phyloP scores from a whole-genome alignment of 1,140 invertebrate genomes.

The Conus betulinus region DNA sequence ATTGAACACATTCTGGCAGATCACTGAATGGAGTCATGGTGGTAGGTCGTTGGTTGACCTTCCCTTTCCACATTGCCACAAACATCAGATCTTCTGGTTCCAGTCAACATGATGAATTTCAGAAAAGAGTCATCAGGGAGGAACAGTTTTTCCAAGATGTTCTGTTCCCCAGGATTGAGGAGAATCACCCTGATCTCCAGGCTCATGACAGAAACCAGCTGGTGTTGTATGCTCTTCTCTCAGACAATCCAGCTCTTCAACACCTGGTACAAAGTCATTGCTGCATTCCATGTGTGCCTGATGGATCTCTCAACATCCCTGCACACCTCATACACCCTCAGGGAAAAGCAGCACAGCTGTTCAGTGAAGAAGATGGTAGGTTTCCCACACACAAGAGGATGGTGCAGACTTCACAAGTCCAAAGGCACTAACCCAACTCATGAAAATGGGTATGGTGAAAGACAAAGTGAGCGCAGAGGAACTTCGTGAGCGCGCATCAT shows the following conservation, averaged over 20 bases:
- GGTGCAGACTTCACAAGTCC: not conserved
- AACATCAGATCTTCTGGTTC: not conserved
- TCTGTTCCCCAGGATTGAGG: not conserved
- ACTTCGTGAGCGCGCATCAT: constrained; percentile 34
- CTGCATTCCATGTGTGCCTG: constrained; percentile 26
- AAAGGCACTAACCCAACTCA: constrained; percentile 11
- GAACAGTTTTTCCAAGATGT: not conserved
- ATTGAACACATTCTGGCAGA: not conserved
- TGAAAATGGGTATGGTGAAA: constrained; percentile 47
- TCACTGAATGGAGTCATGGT: not conserved
- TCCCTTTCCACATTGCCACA: not conserved
- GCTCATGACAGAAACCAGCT: constrained; percentile 8
- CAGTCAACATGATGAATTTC: not conserved
- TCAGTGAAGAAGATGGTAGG: constrained; percentile 18
- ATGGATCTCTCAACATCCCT: constrained; percentile 8
- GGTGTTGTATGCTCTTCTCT: constrained; percentile 12
- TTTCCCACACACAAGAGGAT: constrained; percentile 18
- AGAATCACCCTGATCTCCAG: not conserved
- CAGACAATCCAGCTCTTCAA: not conserved
- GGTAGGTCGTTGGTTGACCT: not conserved
- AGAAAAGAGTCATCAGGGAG: not conserved
- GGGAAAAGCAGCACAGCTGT: constrained; percentile 13
- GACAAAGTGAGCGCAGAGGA: constrained; percentile 36
- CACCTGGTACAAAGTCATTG: not conserved
- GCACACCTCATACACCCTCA: constrained; percentile 22